phyloP scores from a whole-genome alignment of 2,888 invertebrate species.

The Xestia c-nigrum region DNA sequence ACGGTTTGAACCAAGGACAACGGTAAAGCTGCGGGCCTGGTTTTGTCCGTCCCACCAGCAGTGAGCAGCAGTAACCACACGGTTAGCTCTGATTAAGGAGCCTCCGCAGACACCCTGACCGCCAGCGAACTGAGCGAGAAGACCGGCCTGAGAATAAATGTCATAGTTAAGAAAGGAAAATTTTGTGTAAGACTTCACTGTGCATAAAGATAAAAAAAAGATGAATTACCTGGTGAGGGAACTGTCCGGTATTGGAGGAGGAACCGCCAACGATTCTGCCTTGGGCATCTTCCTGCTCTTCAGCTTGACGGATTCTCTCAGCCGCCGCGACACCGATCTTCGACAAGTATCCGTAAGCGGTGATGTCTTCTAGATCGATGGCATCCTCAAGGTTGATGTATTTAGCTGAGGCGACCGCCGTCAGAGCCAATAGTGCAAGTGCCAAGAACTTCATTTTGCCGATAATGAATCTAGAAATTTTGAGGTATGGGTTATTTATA shows the following conservation, averaged over 20 bases:
- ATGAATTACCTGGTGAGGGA: constrained; percentile 67
- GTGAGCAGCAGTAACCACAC: constrained; percentile 79
- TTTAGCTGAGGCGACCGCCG: constrained; percentile 51
- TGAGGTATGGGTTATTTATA: constrained; percentile 14
- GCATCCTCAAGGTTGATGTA: constrained; percentile 34
- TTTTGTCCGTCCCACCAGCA: constrained; percentile 80
- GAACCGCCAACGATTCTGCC: constrained; percentile 68
- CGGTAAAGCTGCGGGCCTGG: constrained; percentile 73
- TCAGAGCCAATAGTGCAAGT: constrained; percentile 55
- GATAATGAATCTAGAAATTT: background rate
- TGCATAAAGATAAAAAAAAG: background rate
- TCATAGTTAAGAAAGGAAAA: background rate
- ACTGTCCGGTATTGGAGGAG: constrained; percentile 53
- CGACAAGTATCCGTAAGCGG: constrained; percentile 64
- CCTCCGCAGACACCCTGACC: constrained; percentile 76
- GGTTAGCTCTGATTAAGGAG: constrained; percentile 69
- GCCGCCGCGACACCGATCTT: constrained; percentile 65
- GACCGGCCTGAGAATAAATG: constrained; percentile 56
- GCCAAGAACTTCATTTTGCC: constrained; percentile 45
- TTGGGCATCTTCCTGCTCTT: constrained; percentile 37
- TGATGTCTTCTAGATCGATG: constrained; percentile 52
- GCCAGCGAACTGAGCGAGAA: constrained; percentile 37
- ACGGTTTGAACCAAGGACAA: constrained; percentile 74
- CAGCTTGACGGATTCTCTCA: constrained; percentile 55
- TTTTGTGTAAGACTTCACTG: background rate